Conservation (phyloP, 2,113 vertebrate genomes). For the Pluvialis apricaria region DNA sequence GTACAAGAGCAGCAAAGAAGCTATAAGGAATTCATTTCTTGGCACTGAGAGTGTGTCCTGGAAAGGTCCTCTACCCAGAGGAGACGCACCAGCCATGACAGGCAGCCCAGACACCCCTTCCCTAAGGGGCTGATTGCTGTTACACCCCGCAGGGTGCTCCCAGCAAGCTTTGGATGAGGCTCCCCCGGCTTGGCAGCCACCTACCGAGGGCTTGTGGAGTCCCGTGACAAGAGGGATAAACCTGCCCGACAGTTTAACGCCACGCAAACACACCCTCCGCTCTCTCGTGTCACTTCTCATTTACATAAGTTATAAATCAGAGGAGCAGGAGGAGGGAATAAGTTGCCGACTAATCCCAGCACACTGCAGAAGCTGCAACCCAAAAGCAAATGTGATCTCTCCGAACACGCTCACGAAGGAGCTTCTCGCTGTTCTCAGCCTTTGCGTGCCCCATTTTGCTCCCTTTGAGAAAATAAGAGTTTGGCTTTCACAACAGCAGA, state of each 20-base stretch:
- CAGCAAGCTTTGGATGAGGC: fast-evolving
- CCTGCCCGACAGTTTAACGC: not conserved
- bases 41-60: not conserved
- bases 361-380: not conserved
- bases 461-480: not conserved
- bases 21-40: not conserved
- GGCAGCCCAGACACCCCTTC: not conserved
- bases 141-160: not conserved
- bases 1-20: not conserved
- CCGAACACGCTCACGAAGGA: fast-evolving
- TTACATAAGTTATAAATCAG: not conserved
- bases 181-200: not conserved
- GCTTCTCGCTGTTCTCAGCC: not conserved
- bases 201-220: not conserved
- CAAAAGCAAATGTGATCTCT: not conserved
- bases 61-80: not conserved
- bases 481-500: not conserved
- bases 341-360: not conserved
- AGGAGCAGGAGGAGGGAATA: constrained; percentile 18
- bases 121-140: not conserved
- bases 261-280: constrained; percentile 1
- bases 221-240: not conserved
- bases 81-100: not conserved
- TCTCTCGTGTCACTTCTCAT: not conserved
- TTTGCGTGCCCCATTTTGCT: not conserved